These are phyloP conservation scores for Pluvialis apricaria DNA, from an alignment of 2,113 vertebrate species.

Conservation along the genomic window DNA sequence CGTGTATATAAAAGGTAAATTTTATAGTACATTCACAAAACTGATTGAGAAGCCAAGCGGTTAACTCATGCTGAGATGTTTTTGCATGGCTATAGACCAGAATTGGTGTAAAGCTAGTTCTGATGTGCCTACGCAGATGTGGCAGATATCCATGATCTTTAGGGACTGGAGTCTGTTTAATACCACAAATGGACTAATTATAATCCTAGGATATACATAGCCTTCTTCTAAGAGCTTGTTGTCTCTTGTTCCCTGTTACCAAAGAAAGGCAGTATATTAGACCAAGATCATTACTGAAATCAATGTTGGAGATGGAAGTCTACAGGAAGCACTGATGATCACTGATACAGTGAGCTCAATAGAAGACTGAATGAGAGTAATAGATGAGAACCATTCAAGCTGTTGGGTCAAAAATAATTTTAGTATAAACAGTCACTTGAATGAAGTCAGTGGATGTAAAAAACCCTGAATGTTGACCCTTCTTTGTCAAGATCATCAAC, in stretches of 20 bases:
- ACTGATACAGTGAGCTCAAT: neutral
- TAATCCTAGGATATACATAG: neutral
- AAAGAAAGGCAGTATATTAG: neutral
- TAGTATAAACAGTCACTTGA: neutral
- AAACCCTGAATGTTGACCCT: neutral
- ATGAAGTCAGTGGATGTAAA: neutral
- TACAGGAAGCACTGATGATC: neutral
- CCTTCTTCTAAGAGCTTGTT: neutral
- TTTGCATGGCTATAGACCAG: neutral
- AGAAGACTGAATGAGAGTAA: neutral
- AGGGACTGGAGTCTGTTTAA: neutral
- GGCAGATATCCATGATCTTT: neutral
- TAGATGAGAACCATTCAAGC: neutral
- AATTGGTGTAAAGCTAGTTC: neutral
- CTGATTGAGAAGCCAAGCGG: neutral
- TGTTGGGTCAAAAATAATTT: neutral
- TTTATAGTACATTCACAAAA: neutral
- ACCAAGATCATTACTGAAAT: neutral
- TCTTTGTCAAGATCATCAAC: neutral
- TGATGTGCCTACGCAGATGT: neutral
- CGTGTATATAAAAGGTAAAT: neutral
- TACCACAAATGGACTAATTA: neutral
- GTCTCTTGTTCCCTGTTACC: neutral
- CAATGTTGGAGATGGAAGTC: neutral
- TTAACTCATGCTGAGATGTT: neutral